Evolutionary conservation across 2,797 vertebrate species (phyloP).

Genomic region (Silurus aristotelis): DNA sequence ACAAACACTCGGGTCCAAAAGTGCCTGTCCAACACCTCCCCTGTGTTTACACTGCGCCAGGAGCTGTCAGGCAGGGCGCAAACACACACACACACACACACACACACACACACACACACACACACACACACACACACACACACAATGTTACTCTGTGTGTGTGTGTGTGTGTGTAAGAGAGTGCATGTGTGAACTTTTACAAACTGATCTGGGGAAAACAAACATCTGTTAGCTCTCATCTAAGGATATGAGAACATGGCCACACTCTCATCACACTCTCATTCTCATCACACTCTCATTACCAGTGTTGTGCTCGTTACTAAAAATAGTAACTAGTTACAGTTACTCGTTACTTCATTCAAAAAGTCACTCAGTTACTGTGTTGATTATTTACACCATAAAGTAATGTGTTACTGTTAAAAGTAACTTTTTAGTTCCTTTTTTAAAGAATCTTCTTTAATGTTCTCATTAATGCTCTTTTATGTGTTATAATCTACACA

Average conservation of each 20-base stretch:
- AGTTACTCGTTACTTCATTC: no score
- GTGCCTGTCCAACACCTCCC: slow-evolving; percentile 59
- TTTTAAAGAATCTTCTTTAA: no score
- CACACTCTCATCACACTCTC: no score
- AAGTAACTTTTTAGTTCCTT: no score
- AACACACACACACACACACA: background rate
- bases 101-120: background rate
- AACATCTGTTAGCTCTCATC: background rate
- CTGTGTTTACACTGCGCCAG: slow-evolving; percentile 53
- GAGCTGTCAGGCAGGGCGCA: slow-evolving; percentile 24
- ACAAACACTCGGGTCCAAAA: slow-evolving; percentile 62
- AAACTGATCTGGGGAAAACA: background rate
- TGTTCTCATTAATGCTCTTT: no score
- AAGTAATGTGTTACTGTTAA: no score
- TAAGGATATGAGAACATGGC: background rate
- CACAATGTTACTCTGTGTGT: background rate
- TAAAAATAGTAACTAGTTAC: no score
- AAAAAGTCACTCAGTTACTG: no score
- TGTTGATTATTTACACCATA: no score
- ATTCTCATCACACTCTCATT: no score
- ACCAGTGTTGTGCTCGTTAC: no score
- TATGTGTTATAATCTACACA: no score
- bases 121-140: background rate
- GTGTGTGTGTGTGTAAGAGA: background rate
- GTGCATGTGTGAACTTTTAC: background rate